Percentiles rank a stretch among this genome's conserved stretches.
Conservation (phyloP, 2,113 vertebrate genomes). For the Stegostoma tigrinum region DNA sequence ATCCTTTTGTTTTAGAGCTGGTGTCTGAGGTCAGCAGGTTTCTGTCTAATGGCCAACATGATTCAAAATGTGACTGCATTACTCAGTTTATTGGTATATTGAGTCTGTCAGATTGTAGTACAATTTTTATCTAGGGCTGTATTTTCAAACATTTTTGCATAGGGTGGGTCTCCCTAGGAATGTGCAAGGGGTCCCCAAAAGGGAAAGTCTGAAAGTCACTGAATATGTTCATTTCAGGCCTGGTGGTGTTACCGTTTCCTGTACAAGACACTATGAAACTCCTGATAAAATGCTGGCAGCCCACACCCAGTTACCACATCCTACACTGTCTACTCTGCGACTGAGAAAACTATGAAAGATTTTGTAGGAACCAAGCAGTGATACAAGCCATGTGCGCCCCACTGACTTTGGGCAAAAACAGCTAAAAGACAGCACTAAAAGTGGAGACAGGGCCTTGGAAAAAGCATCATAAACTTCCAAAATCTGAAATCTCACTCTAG, state of each 20-base stretch:
- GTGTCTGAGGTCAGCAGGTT: background rate
- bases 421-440: background rate
- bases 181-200: background rate
- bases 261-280: background rate
- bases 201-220: background rate
- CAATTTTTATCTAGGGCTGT: background rate
- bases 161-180: background rate
- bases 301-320: constrained; percentile 17
- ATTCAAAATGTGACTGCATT: background rate
- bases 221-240: background rate
- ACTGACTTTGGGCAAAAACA: background rate
- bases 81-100: background rate
- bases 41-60: background rate
- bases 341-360: background rate
- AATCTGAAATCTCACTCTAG: background rate
- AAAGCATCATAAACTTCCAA: background rate
- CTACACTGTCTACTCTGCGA: background rate
- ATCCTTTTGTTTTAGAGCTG: background rate
- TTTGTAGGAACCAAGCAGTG: background rate
- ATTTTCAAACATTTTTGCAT: background rate
- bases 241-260: background rate
- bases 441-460: background rate
- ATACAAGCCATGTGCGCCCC: too few relatives aligned
- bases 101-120: background rate
- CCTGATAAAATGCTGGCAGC: background rate